Conservation (phyloP, 2,797 vertebrate species). For the Gymnothorax javanicus region DNA sequence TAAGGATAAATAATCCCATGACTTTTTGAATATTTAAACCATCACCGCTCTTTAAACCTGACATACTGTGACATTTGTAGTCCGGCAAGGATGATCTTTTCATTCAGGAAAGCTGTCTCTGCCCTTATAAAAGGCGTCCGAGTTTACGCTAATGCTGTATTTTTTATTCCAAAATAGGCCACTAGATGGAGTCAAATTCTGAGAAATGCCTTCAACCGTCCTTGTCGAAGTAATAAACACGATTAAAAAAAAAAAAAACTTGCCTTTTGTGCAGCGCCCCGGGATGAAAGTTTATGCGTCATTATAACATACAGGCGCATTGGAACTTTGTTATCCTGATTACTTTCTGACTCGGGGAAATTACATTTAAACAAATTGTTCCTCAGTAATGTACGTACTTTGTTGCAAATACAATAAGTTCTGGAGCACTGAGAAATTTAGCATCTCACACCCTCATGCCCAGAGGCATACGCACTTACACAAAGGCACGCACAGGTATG, state of each 20-base stretch:
- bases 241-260: neutral
- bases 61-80: neutral
- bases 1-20: neutral
- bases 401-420: neutral
- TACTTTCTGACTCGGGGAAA: constrained; percentile 22
- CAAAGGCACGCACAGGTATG: too few relatives aligned
- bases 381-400: too few relatives aligned
- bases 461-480: too few relatives aligned
- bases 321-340: neutral
- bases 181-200: constrained; percentile 28
- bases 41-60: neutral
- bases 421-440: neutral
- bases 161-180: constrained; percentile 8
- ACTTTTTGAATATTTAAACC: neutral
- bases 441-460: neutral
- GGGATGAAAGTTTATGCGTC: neutral
- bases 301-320: neutral
- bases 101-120: neutral
- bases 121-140: neutral
- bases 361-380: neutral
- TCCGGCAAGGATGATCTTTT: neutral
- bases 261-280: neutral
- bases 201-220: neutral
- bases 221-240: neutral
- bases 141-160: neutral